Evolutionary conservation across 2,888 invertebrate species (phyloP).

Genomic region (Meandrusa payeni): DNA sequence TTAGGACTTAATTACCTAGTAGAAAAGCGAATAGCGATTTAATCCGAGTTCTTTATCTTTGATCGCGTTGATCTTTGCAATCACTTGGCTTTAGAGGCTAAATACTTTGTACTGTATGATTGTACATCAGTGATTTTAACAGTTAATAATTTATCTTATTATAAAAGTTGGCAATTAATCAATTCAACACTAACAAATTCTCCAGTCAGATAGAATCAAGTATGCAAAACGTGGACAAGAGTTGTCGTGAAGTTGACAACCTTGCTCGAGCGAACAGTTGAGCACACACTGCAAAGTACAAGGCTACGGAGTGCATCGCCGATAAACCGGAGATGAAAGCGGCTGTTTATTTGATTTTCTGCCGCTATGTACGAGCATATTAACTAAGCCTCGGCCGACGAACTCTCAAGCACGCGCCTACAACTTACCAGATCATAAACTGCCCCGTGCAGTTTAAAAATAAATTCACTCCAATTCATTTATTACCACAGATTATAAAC

Average conservation of each 20-base stretch:
- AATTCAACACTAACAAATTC: conserved; percentile 23
- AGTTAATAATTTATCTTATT: too few relatives aligned
- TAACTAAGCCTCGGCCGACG: conserved; percentile 53
- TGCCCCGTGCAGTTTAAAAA: conserved; percentile 33
- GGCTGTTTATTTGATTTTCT: conserved; percentile 75
- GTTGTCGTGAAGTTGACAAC: conserved; percentile 55
- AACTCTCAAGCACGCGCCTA: conserved; percentile 43
- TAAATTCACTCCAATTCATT: conserved; percentile 19
- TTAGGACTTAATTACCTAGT: too few relatives aligned
- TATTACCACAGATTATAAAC: conserved; percentile 10
- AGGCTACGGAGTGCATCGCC: conserved; percentile 70
- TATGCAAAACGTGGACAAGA: conserved; percentile 45
- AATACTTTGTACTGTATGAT: too few relatives aligned
- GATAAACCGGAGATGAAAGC: conserved; percentile 74
- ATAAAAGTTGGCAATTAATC: conserved; percentile 6
- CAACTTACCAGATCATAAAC: conserved; percentile 47
- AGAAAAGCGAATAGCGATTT: too few relatives aligned
- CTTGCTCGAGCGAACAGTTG: conserved; percentile 53
- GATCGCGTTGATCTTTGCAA: too few relatives aligned
- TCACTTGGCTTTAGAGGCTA: too few relatives aligned
- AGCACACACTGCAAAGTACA: conserved; percentile 59
- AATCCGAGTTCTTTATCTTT: too few relatives aligned
- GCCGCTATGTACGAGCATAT: conserved; percentile 55
- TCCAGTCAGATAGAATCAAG: conserved; percentile 36
- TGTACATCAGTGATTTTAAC: too few relatives aligned